phyloP scores from a whole-genome alignment of 2,113 vertebrate genomes.

The Hemiscyllium ocellatum region DNA sequence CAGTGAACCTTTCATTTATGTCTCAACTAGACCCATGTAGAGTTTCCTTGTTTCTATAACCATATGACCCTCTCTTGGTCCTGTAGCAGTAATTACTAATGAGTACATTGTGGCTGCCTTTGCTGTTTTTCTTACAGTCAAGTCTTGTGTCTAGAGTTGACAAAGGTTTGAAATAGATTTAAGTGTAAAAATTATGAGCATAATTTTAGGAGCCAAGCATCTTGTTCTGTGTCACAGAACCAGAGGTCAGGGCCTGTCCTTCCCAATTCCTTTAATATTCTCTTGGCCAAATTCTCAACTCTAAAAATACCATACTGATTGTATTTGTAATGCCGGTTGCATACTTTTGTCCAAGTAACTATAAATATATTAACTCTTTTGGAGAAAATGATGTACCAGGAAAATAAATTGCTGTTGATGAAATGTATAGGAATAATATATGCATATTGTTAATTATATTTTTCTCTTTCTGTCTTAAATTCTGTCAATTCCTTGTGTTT shows the following conservation, averaged over 20 bases:
- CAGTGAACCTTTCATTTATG: neutral
- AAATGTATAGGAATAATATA: neutral
- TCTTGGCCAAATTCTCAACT: neutral
- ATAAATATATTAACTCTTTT: neutral
- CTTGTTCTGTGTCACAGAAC: neutral
- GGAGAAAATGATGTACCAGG: neutral
- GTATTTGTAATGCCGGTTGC: neutral
- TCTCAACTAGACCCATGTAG: neutral
- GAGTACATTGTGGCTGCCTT: neutral
- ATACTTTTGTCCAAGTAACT: neutral
- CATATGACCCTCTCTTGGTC: neutral
- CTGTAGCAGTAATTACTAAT: neutral
- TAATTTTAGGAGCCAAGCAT: neutral
- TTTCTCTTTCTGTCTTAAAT: neutral
- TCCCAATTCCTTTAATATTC: neutral
- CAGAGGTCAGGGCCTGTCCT: neutral
- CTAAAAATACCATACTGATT: neutral
- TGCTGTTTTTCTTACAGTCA: neutral
- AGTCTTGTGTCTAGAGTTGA: neutral
- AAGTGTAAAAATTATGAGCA: neutral
- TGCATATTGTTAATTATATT: neutral
- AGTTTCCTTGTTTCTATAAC: neutral
- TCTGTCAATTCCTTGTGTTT: neutral
- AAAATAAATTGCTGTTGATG: neutral
- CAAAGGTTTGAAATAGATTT: neutral